Conservation (phyloP, 2,888 invertebrate species). For the Calephelis perditalis region DNA sequence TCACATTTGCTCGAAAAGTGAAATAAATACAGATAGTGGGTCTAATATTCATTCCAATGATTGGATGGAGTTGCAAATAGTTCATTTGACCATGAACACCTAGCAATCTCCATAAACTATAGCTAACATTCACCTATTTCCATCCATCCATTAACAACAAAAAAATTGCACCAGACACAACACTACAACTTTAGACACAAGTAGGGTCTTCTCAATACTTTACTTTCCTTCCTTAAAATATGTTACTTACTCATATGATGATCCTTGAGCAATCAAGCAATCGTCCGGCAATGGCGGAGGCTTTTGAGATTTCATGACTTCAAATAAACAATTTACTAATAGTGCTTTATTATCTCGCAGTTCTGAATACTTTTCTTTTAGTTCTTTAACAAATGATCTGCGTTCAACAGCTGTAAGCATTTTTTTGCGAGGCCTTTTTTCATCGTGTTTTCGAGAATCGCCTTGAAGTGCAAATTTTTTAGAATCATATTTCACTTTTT, state of each 20-base stretch:
- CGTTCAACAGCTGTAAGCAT: constrained; percentile 21
- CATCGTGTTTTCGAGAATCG: neutral
- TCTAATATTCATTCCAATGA: too few relatives aligned
- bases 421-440: constrained; percentile 18
- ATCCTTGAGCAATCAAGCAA: constrained; percentile 42
- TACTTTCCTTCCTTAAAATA: neutral
- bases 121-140: too few relatives aligned
- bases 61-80: too few relatives aligned
- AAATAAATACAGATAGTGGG: too few relatives aligned
- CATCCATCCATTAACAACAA: too few relatives aligned
- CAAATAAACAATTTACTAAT: constrained; percentile 44
- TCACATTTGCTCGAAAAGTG: too few relatives aligned
- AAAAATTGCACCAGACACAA: too few relatives aligned
- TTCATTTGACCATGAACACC: too few relatives aligned
- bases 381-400: constrained; percentile 47
- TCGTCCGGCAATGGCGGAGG: constrained; percentile 45
- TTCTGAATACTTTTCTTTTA: constrained; percentile 45
- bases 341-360: constrained; percentile 40
- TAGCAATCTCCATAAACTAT: too few relatives aligned
- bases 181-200: too few relatives aligned
- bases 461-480: neutral
- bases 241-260: constrained; percentile 45
- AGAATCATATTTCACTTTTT: neutral
- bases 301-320: constrained; percentile 48
- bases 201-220: too few relatives aligned